A percentile compares a stretch with the other conserved stretches of the same genome.
Conservation (phyloP, 2,113 vertebrate genomes). For the Montifringilla adamsi region DNA sequence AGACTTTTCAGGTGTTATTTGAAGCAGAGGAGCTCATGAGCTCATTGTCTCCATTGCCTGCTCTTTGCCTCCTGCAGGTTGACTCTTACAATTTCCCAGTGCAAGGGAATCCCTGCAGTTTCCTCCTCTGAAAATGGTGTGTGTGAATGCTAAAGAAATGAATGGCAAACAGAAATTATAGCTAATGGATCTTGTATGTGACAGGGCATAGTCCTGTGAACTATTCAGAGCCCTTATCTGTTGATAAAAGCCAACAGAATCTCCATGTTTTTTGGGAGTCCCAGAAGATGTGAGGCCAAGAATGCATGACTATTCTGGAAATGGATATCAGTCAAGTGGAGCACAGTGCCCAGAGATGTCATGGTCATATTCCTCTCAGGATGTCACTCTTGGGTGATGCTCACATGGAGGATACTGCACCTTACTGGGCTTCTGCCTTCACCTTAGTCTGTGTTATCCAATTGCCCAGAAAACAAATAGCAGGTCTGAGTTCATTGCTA, state of each 20-base stretch:
- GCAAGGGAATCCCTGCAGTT: background rate
- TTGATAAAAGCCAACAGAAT: background rate
- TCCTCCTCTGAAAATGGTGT: background rate
- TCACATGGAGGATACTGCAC: background rate
- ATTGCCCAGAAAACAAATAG: background rate
- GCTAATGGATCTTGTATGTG: background rate
- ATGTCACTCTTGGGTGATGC: background rate
- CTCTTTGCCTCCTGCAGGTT: background rate
- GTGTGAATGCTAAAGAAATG: background rate
- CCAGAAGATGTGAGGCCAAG: background rate
- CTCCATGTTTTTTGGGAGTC: background rate
- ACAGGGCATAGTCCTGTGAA: background rate
- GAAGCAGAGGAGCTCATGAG: conserved; percentile 8
- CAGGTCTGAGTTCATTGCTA: background rate
- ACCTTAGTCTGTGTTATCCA: background rate
- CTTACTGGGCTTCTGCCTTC: background rate
- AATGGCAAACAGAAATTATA: background rate
- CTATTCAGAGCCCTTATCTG: background rate
- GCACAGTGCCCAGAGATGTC: background rate
- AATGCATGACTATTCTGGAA: background rate
- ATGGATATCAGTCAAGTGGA: background rate
- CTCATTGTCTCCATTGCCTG: background rate
- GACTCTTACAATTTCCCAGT: background rate
- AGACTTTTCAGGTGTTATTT: conserved; percentile 26
- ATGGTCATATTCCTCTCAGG: background rate